Evolutionary conservation across 2,888 invertebrate genomes (phyloP), one percentile per base, ranked within the genome.

Genomic region (Lepidonotus clava): DNA sequence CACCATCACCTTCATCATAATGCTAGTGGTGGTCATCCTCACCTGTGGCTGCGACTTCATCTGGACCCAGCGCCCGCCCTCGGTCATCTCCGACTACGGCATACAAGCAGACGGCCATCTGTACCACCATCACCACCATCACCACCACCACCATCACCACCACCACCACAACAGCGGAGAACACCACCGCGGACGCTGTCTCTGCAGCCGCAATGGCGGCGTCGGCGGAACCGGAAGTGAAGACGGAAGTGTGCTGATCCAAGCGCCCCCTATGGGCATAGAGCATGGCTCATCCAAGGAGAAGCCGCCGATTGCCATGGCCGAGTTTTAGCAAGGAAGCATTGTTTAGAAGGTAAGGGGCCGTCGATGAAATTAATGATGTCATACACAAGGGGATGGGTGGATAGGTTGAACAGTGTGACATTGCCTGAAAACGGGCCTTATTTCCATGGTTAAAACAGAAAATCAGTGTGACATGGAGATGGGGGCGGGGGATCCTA

Each of bases 11-110:
- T 71, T 71, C 38, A 71, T 71, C 71, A 38, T 34, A 14, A 34
- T 71, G 71, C 38, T 71, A 1, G 38, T 71, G 11, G 71, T 71
- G 1, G 71, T 71, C 71, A 36, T 71, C 2, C 71, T 71, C 6
- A 71, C 71, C 36, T 71, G 71, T 38, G 71, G 71, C 71, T 71
- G 71, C 18, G 71, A 71, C 36, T 71, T 71, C 71, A 71, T 71
- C 71, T 71, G 71, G 71, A 71, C 71, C 0, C 71, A 71, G 71
- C 71, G 71, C 14, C 71, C 71, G 1, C 71, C 71, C 18, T 34
- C 71, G 36, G 71, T 71, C 36, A 71, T 71, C 11, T 34, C 36
- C 0, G 71, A 71, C 36, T 71, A 71, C 36, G 71, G 71, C 2
- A 18, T 34, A 34, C 21, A 71, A 18, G 71, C 36, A 11, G n/a